Evolutionary conservation across 2,888 invertebrate genomes (phyloP).

Genomic region (Salticus scenicus): DNA sequence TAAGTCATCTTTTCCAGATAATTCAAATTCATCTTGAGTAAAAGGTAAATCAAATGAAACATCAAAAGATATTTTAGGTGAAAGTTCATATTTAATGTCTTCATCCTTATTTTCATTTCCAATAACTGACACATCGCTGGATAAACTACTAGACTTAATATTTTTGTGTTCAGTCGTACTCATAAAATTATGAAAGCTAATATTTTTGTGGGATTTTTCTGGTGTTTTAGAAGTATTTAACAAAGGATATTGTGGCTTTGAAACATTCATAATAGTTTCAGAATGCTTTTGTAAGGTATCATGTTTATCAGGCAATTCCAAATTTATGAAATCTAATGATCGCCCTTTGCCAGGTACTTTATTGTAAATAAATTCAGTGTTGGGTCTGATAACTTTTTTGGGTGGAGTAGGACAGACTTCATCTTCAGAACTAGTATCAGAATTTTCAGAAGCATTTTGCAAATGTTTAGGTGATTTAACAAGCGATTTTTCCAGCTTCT

Average conservation of each 20-base stretch:
- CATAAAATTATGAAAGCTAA: not conserved
- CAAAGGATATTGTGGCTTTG: not conserved
- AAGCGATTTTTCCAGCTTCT: not conserved
- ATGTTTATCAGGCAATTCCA: not conserved
- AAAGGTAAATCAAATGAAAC: conserved; percentile 41
- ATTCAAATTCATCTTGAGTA: not conserved
- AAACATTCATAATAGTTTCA: too few relatives aligned
- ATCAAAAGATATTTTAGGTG: conserved; percentile 44
- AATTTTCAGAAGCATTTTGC: not conserved
- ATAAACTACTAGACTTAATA: too few relatives aligned
- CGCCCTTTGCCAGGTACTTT: not conserved
- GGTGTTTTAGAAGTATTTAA: not conserved
- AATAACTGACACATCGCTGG: too few relatives aligned
- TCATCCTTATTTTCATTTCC: not conserved
- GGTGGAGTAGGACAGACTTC: conserved; percentile 58
- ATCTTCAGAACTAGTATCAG: conserved; percentile 37
- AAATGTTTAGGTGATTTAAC: not conserved
- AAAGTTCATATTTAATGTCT: not conserved
- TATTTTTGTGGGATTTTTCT: not conserved
- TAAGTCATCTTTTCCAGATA: not conserved
- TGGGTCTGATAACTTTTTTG: conserved; percentile 8
- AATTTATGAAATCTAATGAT: not conserved
- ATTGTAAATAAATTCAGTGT: not conserved
- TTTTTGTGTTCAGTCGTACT: too few relatives aligned
- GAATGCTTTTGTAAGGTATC: not conserved